Conservation (phyloP, 2,113 vertebrate species). For the Passer montanus region DNA sequence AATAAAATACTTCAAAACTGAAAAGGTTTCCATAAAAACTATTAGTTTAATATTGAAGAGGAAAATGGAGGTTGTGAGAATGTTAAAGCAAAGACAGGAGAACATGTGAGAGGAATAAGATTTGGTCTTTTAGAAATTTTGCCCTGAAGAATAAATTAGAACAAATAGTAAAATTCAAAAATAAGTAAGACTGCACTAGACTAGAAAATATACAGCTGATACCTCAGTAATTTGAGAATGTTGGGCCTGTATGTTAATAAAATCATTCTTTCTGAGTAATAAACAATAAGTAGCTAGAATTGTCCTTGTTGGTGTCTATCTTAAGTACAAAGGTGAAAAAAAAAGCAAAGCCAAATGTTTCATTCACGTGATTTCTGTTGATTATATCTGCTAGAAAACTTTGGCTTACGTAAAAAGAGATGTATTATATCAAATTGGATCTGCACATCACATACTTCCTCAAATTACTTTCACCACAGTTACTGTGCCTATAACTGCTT, state of each 20-base stretch:
- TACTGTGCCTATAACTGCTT: background rate
- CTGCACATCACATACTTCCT: background rate
- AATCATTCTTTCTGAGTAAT: background rate
- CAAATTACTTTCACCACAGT: background rate
- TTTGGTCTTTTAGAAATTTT: background rate
- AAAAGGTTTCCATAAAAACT: background rate
- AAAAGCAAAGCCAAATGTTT: background rate
- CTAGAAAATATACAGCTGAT: background rate
- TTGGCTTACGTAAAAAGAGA: background rate
- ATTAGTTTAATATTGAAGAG: background rate
- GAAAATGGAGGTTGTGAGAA: background rate
- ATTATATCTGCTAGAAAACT: background rate
- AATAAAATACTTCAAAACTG: background rate
- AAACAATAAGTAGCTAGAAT: background rate
- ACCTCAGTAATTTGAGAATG: background rate
- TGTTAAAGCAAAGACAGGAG: background rate
- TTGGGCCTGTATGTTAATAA: background rate
- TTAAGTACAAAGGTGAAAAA: background rate
- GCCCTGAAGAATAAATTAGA: background rate
- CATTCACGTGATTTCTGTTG: background rate
- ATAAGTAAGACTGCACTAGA: background rate
- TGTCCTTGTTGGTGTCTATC: background rate
- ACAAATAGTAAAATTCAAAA: background rate
- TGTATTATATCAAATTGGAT: background rate
- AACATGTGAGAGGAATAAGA: background rate